Conservation (phyloP, 1,140 invertebrate genomes). For the Apis laboriosa region DNA sequence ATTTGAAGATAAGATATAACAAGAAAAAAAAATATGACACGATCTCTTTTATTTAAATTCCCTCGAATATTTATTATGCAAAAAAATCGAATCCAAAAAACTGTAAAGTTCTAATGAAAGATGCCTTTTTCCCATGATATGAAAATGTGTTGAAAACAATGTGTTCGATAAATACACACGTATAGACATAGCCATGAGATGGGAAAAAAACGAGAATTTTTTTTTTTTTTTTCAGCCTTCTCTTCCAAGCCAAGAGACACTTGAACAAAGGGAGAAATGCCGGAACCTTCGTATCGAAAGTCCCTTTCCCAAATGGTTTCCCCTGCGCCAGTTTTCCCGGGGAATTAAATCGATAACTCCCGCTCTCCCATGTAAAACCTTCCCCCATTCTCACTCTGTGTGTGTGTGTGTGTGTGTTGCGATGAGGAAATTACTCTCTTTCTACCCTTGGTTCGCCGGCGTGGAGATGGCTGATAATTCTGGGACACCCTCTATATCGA, state of each 20-base stretch:
- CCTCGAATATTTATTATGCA: too few relatives aligned
- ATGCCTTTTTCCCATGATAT: background rate
- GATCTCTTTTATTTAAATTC: too few relatives aligned
- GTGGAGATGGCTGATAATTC: conserved; percentile 12
- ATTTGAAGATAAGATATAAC: too few relatives aligned
- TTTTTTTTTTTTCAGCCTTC: background rate
- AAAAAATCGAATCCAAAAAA: too few relatives aligned
- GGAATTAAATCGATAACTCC: conserved; percentile 78
- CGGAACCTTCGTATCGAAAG: conserved; percentile 35
- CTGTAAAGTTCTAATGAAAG: too few relatives aligned
- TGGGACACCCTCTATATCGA: conserved; percentile 5
- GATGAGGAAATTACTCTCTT: background rate
- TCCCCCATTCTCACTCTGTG: conserved; percentile 42
- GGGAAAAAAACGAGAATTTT: background rate
- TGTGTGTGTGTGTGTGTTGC: too few relatives aligned
- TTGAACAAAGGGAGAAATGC: conserved; percentile 45
- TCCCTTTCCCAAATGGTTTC: conserved; percentile 49
- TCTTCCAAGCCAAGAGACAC: background rate
- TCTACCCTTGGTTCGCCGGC: background rate
- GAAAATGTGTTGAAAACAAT: background rate
- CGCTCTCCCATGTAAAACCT: conserved; percentile 71
- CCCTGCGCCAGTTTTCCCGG: conserved; percentile 71
- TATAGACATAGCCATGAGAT: background rate
- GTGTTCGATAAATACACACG: background rate
- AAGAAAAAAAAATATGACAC: too few relatives aligned